Conservation (phyloP, 2,797 vertebrate genomes). For the Sebastes alutus region DNA sequence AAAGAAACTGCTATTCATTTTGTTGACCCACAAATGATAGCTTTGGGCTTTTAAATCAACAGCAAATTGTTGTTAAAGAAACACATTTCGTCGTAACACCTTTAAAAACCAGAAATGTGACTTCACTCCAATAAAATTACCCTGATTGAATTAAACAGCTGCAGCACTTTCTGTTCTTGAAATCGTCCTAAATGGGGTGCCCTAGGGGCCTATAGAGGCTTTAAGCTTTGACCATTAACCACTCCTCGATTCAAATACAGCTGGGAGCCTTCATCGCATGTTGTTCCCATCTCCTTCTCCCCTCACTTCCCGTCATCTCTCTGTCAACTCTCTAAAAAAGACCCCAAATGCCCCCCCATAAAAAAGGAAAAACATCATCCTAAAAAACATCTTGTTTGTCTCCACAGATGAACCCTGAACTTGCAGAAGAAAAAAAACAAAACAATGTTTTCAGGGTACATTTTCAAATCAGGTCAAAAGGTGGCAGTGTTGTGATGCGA, state of each 20-base stretch:
- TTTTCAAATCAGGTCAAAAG: conserved; percentile 60
- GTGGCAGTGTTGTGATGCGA: conserved; percentile 71
- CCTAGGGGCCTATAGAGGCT: too few species aligned
- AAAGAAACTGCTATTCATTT: neutral
- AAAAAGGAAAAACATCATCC: neutral
- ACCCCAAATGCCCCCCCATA: neutral
- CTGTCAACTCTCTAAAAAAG: neutral
- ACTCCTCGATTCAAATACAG: neutral
- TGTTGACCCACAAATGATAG: neutral
- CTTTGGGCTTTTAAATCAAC: conserved; percentile 11
- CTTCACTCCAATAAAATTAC: neutral
- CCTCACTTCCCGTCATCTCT: neutral
- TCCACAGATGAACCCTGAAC: neutral
- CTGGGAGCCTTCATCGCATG: neutral
- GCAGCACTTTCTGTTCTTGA: neutral
- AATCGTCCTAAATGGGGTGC: neutral
- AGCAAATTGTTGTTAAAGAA: neutral
- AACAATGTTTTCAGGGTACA: neutral
- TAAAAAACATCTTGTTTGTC: neutral
- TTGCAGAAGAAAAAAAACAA: neutral
- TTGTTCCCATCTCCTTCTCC: neutral
- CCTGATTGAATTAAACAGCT: neutral
- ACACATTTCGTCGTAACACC: neutral
- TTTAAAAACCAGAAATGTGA: neutral
- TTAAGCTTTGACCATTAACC: neutral